Conservation (phyloP, 2,113 vertebrate genomes). For the Triplophysa rosa region DNA sequence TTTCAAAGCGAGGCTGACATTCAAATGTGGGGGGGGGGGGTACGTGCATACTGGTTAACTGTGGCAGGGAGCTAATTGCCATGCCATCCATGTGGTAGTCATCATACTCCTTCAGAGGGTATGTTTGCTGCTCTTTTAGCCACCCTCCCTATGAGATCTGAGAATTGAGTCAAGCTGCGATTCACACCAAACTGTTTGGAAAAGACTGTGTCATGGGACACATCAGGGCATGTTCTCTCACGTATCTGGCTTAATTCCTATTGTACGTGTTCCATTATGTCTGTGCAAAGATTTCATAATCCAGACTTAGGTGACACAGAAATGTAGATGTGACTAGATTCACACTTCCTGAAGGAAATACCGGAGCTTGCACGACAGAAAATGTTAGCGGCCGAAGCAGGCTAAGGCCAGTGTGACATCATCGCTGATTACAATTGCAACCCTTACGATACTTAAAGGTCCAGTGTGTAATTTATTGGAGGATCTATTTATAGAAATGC, state of each 20-base stretch:
- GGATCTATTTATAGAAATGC: too few relatives aligned
- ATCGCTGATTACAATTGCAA: too few relatives aligned
- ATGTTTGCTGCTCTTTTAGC: constrained; percentile 6
- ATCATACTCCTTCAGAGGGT: constrained; percentile 11
- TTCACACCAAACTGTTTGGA: neutral
- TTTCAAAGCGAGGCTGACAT: constrained; percentile 32
- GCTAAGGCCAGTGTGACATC: too few relatives aligned
- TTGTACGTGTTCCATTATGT: neutral
- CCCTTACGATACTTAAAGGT: too few relatives aligned
- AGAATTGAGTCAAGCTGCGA: neutral
- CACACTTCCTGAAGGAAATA: too few relatives aligned
- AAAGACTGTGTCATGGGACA: neutral
- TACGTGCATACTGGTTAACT: constrained; percentile 39
- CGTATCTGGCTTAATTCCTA: neutral
- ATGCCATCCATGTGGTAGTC: constrained; percentile 40
- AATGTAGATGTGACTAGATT: neutral
- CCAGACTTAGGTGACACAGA: neutral
- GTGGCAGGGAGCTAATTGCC: constrained; percentile 40
- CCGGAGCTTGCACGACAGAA: too few relatives aligned
- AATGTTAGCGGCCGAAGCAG: too few relatives aligned
- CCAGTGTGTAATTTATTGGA: too few relatives aligned
- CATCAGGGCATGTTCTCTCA: neutral
- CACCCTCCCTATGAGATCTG: neutral
- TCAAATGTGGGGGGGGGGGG: constrained; percentile 15
- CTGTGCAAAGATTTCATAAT: neutral